Base-by-base conservation (phyloP, 1,140 invertebrate genomes). In the Argopecten irradians region DNA sequence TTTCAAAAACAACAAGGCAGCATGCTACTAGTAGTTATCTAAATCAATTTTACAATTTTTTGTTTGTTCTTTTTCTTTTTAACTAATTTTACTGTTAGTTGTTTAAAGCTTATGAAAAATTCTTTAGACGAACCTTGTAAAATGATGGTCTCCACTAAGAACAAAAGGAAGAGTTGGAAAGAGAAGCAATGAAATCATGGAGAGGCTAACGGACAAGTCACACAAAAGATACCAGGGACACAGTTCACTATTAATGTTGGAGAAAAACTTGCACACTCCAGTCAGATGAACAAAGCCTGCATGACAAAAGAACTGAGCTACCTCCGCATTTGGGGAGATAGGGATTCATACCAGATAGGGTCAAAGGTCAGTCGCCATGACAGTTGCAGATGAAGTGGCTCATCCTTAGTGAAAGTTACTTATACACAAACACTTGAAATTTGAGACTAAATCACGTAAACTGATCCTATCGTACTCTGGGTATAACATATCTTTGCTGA, bases 361-460 rank as follows among this genome's bases (percentile, higher is more conserved):
- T 71, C 2, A 71, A n/a, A 71, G 55, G 55, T 71, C 55, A 71
- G 28, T n/a, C 8, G 55, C 55, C 55, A 55, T 71, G 55, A 71
- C 55, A 71, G 55, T 71, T 16, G 8, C 55, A 71, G n/a, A 71
- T 71, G 55, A 71, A 71, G 55, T 28, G 55, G 55, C 55, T 71
- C 55, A 71, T 71, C 55, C 55, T 71, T 71, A 71, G 55, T 71
- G 36, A 28, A 71, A 71, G 55, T 22, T 71, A 71, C 55, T 71
- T 71, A 71, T n/a, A n/a, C 16, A n/a, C 28, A 71, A 71, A 71
- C 55, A 71, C 55, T 71, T 71, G 55, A 28, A 46, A 71, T n/a
- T 71, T 22, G 28, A 71, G 55, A 71, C 55, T 71, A 71, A 71
- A n/a, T 71, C 16, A 71, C n/a, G 55, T 71, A 28, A 8, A 71